Evolutionary conservation across 2,113 vertebrate species (phyloP).

Genomic region (Oplegnathus fasciatus): DNA sequence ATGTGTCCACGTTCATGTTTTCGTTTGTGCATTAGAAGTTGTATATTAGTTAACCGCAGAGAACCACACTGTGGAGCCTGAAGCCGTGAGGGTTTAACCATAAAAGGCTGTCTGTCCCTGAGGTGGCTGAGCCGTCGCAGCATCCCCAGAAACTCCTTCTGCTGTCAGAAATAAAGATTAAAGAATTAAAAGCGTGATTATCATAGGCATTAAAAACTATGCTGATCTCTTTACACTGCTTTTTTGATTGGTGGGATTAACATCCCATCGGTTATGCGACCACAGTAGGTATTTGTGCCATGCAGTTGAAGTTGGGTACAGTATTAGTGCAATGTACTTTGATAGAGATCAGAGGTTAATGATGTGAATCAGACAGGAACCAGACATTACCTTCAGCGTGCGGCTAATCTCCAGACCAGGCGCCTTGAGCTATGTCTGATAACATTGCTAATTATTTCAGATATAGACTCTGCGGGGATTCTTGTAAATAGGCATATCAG

Average conservation of each 20-base stretch:
- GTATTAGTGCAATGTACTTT: constrained; percentile 46
- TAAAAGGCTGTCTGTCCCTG: constrained; percentile 13
- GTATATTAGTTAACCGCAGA: constrained; percentile 10
- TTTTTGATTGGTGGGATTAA: constrained; percentile 41
- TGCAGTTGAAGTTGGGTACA: constrained; percentile 46
- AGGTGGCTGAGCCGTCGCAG: constrained; percentile 4
- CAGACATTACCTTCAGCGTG: constrained; percentile 75
- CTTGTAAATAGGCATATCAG: constrained; percentile 74
- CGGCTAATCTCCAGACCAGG: constrained; percentile 78
- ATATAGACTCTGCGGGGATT: constrained; percentile 62
- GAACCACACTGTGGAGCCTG: constrained; percentile 3
- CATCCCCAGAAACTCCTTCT: constrained; percentile 20
- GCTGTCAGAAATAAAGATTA: constrained; percentile 39
- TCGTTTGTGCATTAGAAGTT: constrained; percentile 40
- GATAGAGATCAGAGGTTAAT: constrained; percentile 82
- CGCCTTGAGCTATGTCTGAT: constrained; percentile 79
- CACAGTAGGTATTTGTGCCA: constrained; percentile 40
- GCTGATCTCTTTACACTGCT: constrained; percentile 13
- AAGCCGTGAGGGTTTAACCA: constrained; percentile 21
- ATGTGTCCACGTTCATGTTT: constrained; percentile 41
- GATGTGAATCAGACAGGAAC: constrained; percentile 84
- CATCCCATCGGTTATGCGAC: constrained; percentile 19
- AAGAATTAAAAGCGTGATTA: constrained; percentile 29
- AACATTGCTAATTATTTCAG: constrained; percentile 75
- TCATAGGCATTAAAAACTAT: constrained; percentile 11